Evolutionary conservation across 2,888 invertebrate genomes (phyloP), one percentile per base, ranked within the genome.

Genomic region (Leucoptera coffeella): DNA sequence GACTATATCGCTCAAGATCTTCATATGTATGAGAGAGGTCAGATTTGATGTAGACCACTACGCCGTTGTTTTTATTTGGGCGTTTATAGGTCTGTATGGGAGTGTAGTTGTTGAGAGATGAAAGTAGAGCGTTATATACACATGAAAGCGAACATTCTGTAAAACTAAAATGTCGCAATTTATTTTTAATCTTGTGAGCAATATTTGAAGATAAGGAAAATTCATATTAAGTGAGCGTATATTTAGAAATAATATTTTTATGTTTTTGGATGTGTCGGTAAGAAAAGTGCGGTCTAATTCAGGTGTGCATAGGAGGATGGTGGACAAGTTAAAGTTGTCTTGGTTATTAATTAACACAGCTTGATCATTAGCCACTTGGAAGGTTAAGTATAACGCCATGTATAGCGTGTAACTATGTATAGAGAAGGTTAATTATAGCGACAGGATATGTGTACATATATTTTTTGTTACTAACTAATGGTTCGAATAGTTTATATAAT

Each of bases 101-200:
- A 17, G 26, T 12, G 12, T 26, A 26, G 17, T 26, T 26, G 3
- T 17, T 13, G 4, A 26, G 13, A 3, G 11, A 12, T 8, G 26
- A 20, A 4, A 26, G 3, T 9, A 3, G 11, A 3, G 8, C 4
- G 19, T 26, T 26, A n/a, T 12, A 12, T 12, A 20, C 7, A 10
- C 26, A 26, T n/a, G 20, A 7, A 6, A 26, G 13, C 19, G 13
- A 26, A 10, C 26, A 26, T 19, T 26, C 26, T 6, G 26, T 26
- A 4, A 26, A 10, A 19, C 26, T 4, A 26, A 4, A 13, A 26
- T 19, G 12, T 19, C 26, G n/a, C 17, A 26, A 12, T 10, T 6
- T 9, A 10, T 6, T 4, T 9, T 3, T 15, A 10, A 10, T 13
- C n/a, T 14, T 5, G 7, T n/a, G n/a, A n/a, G n/a, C n/a, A n/a